phyloP scores from a whole-genome alignment of 2,888 invertebrate species.

The Eilema caniola region DNA sequence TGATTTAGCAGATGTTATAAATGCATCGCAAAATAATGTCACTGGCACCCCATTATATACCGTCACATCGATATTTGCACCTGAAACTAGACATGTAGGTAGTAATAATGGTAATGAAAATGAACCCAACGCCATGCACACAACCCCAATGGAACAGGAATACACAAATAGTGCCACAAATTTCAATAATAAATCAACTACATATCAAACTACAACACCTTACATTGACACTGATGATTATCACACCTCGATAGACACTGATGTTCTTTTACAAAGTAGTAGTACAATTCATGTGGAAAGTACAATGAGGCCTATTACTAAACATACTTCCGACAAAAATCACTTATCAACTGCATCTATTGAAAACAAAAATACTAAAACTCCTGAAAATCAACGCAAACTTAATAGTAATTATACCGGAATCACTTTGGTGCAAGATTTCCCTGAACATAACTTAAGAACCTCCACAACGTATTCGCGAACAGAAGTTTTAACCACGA shows the following conservation, averaged over 20 bases:
- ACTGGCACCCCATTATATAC: constrained; percentile 11
- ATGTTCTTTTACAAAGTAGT: constrained; percentile 72
- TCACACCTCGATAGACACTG: constrained; percentile 59
- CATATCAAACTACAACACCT: constrained; percentile 42
- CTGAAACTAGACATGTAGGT: constrained; percentile 7
- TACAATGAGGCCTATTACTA: constrained; percentile 66
- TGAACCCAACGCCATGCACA: constrained; percentile 23
- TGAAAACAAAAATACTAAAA: constrained; percentile 79
- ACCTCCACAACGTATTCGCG: constrained; percentile 19
- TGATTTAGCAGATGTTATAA: constrained; percentile 3
- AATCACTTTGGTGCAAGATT: constrained; percentile 45
- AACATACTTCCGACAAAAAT: constrained; percentile 55
- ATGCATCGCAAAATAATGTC: constrained; percentile 13
- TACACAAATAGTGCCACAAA: constrained; percentile 28
- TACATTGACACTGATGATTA: constrained; percentile 46
- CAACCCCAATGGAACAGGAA: constrained; percentile 24
- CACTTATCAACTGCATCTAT: constrained; percentile 57
- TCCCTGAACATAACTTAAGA: constrained; percentile 37
- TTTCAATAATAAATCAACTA: constrained; percentile 30
- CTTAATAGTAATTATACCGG: constrained; percentile 74
- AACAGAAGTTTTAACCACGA: constrained; percentile 17
- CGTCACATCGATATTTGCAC: constrained; percentile 10
- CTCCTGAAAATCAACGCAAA: constrained; percentile 79
- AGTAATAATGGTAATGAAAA: constrained; percentile 10
- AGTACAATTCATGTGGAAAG: constrained; percentile 75